Percentiles rank a stretch among this genome's conserved stretches.
Conservation (phyloP, 2,888 invertebrate genomes). For the Nymphalis c-album region DNA sequence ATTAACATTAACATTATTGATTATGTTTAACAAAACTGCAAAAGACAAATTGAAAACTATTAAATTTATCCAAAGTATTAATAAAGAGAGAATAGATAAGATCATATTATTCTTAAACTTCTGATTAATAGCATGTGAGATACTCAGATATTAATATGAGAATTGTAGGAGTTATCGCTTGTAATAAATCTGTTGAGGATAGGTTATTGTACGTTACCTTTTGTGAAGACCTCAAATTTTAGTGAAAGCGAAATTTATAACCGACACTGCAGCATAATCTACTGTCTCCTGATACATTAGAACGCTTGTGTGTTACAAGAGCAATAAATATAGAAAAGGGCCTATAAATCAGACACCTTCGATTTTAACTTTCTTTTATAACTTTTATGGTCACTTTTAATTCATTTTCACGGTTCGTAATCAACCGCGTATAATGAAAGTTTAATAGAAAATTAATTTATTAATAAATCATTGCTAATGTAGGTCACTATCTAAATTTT, state of each 20-base stretch:
- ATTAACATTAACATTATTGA: neutral
- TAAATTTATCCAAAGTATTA: slow-evolving; percentile 1
- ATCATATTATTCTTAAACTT: slow-evolving; percentile 18
- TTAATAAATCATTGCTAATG: slow-evolving; percentile 42
- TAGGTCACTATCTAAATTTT: slow-evolving; percentile 37
- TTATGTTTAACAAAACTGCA: neutral
- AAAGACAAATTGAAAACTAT: slow-evolving; percentile 3
- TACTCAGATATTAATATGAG: slow-evolving; percentile 26
- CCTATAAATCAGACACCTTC: slow-evolving; percentile 60
- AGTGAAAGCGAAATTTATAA: slow-evolving; percentile 50
- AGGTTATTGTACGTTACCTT: slow-evolving; percentile 32
- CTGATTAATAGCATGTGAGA: slow-evolving; percentile 27
- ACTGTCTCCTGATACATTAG: slow-evolving; percentile 9
- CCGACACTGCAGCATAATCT: slow-evolving; percentile 7
- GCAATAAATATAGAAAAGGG: slow-evolving; percentile 53
- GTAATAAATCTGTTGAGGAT: slow-evolving; percentile 39
- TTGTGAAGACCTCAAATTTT: slow-evolving; percentile 40
- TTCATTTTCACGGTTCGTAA: slow-evolving; percentile 45
- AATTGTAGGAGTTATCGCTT: slow-evolving; percentile 31
- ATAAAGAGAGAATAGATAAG: slow-evolving; percentile 15
- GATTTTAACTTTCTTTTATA: slow-evolving; percentile 63
- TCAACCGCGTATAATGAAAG: slow-evolving; percentile 38
- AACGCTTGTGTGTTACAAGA: slow-evolving; percentile 2
- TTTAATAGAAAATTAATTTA: slow-evolving; percentile 43
- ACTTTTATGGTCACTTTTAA: slow-evolving; percentile 52